Evolutionary conservation across 2,113 vertebrate genomes (phyloP), one percentile per base, ranked within the genome.

Genomic region (Nipponia nippon): DNA sequence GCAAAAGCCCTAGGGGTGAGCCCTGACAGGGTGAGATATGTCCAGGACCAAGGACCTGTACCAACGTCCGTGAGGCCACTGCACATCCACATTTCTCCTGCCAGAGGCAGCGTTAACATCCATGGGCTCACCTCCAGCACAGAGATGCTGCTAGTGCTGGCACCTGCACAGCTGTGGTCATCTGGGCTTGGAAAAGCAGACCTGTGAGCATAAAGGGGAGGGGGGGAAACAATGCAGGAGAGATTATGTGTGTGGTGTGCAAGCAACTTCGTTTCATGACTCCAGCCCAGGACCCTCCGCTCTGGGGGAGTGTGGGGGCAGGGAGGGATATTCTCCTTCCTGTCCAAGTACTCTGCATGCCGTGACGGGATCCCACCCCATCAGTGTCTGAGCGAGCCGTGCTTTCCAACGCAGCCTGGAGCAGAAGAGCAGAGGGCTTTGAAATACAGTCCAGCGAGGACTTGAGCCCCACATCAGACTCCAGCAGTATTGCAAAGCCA

Each of bases 391-490:
- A 72, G 53, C 4, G 3, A 30, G 22, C 61, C 10, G 12, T 4
- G 7, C 49, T 92, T 92, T 75, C 76, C 89, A 66, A 19, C 0
- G 5, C 40, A 91, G 8, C 59, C 77, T 58, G 81, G 32, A 90
- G 79, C 70, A 81, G 80, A 88, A 44, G 42, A 88, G 67, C 32
- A 88, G 47, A 91, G 40, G 52, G 38, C 89, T 96, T 88, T 77
- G 62, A 77, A 90, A 90, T 20, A 58, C 40, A 46, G 36, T 36
- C 76, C 76, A 46, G 34, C 0, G 1, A 4, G 8, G 21, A 56
- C 13, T 27, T 49, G 46, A 86, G 49, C 34, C 65, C 49, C 0
- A 0, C 23, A 9, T 23, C 4, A 1, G 61, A 44, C 70, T 88
- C 78, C 67, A 83, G 55, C 19, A 62, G 27, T 11, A 49, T 36